Evolutionary conservation across 2,797 vertebrate species (phyloP).

Genomic region (Falco biarmicus): DNA sequence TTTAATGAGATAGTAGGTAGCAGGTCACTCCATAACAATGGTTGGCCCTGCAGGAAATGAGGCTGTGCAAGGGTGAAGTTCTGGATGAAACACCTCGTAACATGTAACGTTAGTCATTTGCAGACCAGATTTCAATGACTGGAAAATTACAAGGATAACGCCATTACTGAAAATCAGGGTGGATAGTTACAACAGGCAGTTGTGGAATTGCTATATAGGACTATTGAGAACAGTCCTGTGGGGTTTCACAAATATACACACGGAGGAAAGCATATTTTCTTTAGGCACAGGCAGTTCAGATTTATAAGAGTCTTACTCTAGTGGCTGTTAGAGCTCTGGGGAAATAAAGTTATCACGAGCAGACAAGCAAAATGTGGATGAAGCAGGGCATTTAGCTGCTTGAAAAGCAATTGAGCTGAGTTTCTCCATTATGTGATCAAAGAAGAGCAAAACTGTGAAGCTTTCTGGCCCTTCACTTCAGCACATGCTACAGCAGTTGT

Average conservation of each 20-base stretch:
- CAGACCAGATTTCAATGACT: conserved; percentile 45
- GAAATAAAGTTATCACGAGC: conserved; percentile 33
- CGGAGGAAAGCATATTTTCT: conserved; percentile 30
- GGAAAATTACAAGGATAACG: conserved; percentile 58
- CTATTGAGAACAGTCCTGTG: conserved; percentile 10
- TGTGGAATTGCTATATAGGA: neutral
- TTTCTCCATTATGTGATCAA: conserved; percentile 14
- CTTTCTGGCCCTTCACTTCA: neutral
- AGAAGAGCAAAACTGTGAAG: neutral
- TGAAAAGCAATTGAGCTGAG: conserved; percentile 39
- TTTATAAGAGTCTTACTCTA: conserved; percentile 39
- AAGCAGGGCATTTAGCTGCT: conserved; percentile 24
- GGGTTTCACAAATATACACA: conserved; percentile 5
- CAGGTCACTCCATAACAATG: neutral
- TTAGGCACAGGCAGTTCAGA: conserved; percentile 39
- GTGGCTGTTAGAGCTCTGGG: conserved; percentile 17
- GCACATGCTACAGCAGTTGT: neutral
- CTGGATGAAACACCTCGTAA: conserved; percentile 21
- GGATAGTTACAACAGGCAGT: neutral
- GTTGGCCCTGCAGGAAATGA: conserved; percentile 13
- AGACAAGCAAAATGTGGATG: conserved; percentile 29
- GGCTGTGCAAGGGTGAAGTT: conserved; percentile 5
- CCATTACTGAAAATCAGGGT: conserved; percentile 9
- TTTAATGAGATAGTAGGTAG: conserved; percentile 27
- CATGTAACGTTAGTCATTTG: neutral